These are phyloP conservation scores for Leucopsar rothschildi DNA, from an alignment of 2,113 vertebrate genomes.

Conservation along the genomic window DNA sequence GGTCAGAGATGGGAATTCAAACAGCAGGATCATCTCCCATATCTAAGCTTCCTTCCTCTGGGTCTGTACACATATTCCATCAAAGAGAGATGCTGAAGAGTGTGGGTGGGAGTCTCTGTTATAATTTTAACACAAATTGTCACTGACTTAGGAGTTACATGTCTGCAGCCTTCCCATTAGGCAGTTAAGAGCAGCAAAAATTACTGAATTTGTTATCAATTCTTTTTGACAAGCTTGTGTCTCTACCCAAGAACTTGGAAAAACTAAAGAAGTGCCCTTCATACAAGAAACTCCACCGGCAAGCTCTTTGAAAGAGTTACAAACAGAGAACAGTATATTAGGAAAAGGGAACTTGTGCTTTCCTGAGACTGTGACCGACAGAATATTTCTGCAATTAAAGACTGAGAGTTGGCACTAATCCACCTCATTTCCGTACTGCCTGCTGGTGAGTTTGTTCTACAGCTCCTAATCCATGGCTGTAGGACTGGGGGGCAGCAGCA, in stretches of 20 bases:
- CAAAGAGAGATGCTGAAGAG: neutral
- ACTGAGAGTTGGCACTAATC: neutral
- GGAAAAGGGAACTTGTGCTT: neutral
- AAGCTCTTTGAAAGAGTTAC: neutral
- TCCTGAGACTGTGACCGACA: neutral
- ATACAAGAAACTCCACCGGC: neutral
- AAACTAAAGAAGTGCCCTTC: neutral
- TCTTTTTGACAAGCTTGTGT: neutral
- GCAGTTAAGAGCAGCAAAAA: neutral
- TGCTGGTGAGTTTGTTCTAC: neutral
- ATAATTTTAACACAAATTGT: neutral
- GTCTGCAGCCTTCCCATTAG: neutral
- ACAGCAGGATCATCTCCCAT: neutral
- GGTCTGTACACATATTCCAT: neutral
- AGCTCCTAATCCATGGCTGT: neutral
- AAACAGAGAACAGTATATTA: neutral
- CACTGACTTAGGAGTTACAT: neutral
- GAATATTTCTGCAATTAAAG: neutral
- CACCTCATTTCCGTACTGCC: neutral
- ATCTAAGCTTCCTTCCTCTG: neutral
- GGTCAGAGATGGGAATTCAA: neutral
- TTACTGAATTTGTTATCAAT: neutral
- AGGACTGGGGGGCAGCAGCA: neutral
- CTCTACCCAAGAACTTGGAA: neutral
- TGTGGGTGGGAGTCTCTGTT: neutral